Conservation (phyloP, 2,888 invertebrate species). For the Parascotia fuliginaria region DNA sequence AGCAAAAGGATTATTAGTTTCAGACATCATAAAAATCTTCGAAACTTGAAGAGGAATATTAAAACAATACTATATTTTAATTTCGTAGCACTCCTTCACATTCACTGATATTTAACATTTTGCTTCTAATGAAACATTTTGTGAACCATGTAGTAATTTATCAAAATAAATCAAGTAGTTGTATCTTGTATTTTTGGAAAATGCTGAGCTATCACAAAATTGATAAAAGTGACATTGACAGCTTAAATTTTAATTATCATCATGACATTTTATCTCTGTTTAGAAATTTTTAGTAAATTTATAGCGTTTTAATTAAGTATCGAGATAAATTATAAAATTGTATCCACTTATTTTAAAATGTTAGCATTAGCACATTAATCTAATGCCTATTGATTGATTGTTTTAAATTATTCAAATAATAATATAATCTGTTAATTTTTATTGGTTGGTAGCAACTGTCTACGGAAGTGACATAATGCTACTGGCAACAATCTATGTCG, state of each 20-base stretch:
- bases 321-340: no score
- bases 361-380: no score
- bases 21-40: slow-evolving; percentile 62
- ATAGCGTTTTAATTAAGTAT: no score
- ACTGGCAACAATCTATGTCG: slow-evolving; percentile 18
- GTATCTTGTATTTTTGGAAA: slow-evolving; percentile 37
- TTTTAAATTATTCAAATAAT: no score
- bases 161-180: slow-evolving; percentile 8
- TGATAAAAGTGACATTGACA: slow-evolving; percentile 51
- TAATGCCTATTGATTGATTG: no score
- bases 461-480: not conserved
- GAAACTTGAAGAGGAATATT: slow-evolving; percentile 31
- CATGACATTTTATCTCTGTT: slow-evolving; percentile 43
- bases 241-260: slow-evolving; percentile 32
- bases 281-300: slow-evolving; percentile 27
- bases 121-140: slow-evolving; percentile 15
- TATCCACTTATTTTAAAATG: no score
- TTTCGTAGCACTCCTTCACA: slow-evolving; percentile 21
- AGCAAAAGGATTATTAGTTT: slow-evolving; percentile 77
- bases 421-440: not conserved
- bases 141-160: slow-evolving; percentile 10
- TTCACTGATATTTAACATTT: slow-evolving; percentile 26
- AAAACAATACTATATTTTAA: slow-evolving; percentile 16
- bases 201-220: slow-evolving; percentile 58
- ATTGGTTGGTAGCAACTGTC: not conserved